Percentiles rank a stretch among this genome's conserved stretches.
Conservation (phyloP, 2,888 invertebrate genomes). For the Saturnia japonica region DNA sequence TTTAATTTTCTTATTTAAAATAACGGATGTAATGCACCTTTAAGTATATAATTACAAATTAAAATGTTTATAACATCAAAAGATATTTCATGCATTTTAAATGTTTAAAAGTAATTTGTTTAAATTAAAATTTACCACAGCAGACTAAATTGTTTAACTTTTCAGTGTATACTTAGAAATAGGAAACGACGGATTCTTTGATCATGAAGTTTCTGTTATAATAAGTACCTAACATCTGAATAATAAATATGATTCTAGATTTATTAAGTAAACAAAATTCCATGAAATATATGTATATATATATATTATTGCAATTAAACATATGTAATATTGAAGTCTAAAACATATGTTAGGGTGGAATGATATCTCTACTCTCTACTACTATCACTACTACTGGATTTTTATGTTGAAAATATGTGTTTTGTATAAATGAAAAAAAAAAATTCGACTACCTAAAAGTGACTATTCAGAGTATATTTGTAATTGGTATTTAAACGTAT, state of each 20-base stretch:
- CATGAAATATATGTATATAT: neutral
- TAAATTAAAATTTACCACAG: neutral
- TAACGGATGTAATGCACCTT: too few relatives aligned
- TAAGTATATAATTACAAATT: too few relatives aligned
- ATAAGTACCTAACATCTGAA: neutral
- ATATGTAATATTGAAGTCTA: neutral
- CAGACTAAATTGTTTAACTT: neutral
- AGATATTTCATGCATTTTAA: neutral
- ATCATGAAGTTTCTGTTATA: neutral
- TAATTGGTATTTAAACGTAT: neutral
- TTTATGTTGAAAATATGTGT: too few relatives aligned
- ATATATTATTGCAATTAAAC: neutral
- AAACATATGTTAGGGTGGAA: too few relatives aligned
- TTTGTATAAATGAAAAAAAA: too few relatives aligned
- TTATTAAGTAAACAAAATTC: neutral
- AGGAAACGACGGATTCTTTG: neutral
- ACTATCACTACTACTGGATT: too few relatives aligned
- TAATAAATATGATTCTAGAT: slow-evolving; percentile 6
- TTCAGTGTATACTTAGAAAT: neutral
- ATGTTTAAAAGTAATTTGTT: neutral
- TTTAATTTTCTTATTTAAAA: too few relatives aligned
- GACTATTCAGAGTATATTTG: neutral
- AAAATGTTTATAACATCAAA: neutral
- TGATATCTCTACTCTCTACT: too few relatives aligned
- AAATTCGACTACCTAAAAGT: too few relatives aligned